A percentile compares a stretch with the other conserved stretches of the same genome.
Evolutionary conservation across 2,888 invertebrate species (phyloP).

Genomic region (Dicycla oo): DNA sequence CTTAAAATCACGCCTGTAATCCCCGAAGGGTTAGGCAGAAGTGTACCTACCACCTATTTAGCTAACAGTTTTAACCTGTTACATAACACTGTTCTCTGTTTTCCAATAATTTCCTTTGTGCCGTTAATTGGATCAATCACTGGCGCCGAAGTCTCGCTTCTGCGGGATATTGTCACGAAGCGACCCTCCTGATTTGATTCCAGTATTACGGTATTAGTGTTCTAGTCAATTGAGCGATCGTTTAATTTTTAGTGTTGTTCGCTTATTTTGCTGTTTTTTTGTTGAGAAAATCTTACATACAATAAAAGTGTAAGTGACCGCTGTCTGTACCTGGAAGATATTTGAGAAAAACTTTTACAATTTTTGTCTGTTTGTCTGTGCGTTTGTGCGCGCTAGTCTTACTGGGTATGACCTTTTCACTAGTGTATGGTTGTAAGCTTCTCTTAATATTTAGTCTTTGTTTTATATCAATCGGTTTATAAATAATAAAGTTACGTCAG

Average conservation of each 20-base stretch:
- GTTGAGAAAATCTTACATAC: neutral
- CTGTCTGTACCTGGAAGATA: too few relatives aligned
- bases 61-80: slow-evolving; percentile 11
- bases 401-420: too few relatives aligned
- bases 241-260: neutral
- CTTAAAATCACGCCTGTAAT: too few relatives aligned
- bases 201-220: slow-evolving; percentile 18
- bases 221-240: slow-evolving; percentile 27
- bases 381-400: too few relatives aligned
- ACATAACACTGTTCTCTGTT: slow-evolving; percentile 45
- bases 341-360: too few relatives aligned
- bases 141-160: slow-evolving; percentile 64
- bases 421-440: too few relatives aligned
- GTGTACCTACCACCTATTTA: neutral
- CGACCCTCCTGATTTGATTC: slow-evolving; percentile 43
- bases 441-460: too few relatives aligned
- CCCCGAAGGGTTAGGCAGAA: too few relatives aligned
- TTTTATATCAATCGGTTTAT: too few relatives aligned
- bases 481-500: too few relatives aligned
- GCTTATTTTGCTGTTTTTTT: neutral
- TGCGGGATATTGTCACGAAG: slow-evolving; percentile 55
- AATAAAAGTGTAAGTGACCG: too few relatives aligned
- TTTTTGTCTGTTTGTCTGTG: too few relatives aligned
- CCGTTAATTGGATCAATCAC: slow-evolving; percentile 75
- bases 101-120: slow-evolving; percentile 70